Conservation (phyloP, 2,888 invertebrate species). For the Metallyticus violacea region DNA sequence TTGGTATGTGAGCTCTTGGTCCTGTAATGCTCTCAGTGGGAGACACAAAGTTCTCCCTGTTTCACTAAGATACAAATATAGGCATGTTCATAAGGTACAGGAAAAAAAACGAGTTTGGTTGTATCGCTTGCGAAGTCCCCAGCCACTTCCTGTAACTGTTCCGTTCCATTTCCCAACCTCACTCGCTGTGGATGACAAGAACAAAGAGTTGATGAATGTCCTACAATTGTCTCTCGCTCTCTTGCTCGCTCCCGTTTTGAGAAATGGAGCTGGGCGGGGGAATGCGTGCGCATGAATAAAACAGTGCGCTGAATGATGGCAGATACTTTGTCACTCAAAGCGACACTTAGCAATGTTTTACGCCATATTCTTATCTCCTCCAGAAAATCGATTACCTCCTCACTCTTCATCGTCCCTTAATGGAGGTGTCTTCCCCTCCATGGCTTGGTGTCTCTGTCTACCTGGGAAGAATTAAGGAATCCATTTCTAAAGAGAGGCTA, state of each 20-base stretch:
- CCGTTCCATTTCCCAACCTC: too few species aligned
- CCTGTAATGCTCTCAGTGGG: too few species aligned
- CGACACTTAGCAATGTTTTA: neutral
- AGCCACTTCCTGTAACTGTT: too few species aligned
- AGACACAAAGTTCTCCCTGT: too few species aligned
- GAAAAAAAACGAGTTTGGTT: neutral
- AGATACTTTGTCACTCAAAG: neutral
- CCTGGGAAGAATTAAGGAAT: neutral
- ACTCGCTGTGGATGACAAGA: neutral
- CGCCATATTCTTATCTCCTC: neutral
- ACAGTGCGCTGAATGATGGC: neutral
- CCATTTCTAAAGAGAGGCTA: neutral
- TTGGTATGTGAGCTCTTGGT: too few species aligned
- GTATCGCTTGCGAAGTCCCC: neutral
- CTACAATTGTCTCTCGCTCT: neutral
- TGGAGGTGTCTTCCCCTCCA: neutral
- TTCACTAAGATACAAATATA: too few species aligned
- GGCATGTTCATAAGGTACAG: neutral
- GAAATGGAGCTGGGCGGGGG: neutral
- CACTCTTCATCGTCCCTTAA: neutral
- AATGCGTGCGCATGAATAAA: neutral
- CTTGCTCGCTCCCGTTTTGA: neutral
- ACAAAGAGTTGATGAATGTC: neutral
- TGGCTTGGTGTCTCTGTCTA: too few species aligned
- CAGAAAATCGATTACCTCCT: neutral